Evolutionary conservation across 2,113 vertebrate species (phyloP).

Genomic region (Zeus faber): DNA sequence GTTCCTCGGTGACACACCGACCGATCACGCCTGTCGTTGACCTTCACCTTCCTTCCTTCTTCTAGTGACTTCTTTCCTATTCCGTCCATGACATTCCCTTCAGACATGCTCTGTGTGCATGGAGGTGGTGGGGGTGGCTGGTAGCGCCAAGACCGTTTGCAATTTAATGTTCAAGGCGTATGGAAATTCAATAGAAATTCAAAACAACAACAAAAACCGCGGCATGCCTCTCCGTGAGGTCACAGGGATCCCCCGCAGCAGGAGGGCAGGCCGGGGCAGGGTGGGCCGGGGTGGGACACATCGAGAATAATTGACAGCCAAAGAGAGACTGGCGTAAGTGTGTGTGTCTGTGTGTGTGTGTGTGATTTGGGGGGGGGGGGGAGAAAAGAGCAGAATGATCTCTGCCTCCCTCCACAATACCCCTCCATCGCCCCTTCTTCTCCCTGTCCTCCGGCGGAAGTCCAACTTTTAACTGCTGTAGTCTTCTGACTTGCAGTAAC

Average conservation of each 20-base stretch:
- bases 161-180: slow-evolving; percentile 66
- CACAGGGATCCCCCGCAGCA: too few relatives aligned
- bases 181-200: slow-evolving; percentile 11
- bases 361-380: too few relatives aligned
- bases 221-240: slow-evolving; percentile 56
- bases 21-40: slow-evolving; percentile 20
- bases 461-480: too few relatives aligned
- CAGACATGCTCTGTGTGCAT: slow-evolving; percentile 56
- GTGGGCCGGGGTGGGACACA: too few relatives aligned
- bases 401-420: too few relatives aligned
- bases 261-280: slow-evolving; percentile 48
- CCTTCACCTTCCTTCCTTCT: slow-evolving; percentile 4
- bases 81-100: slow-evolving; percentile 54
- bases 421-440: too few relatives aligned
- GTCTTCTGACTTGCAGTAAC: too few relatives aligned
- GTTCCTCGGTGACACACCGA: slow-evolving; percentile 23
- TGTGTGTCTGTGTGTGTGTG: too few relatives aligned
- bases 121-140: slow-evolving; percentile 34
- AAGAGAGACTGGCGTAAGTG: too few relatives aligned
- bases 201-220: slow-evolving; percentile 48
- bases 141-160: slow-evolving; percentile 53
- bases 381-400: too few relatives aligned
- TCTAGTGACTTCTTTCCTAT: slow-evolving; percentile 2
- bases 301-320: too few relatives aligned
- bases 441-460: too few relatives aligned